A percentile compares a stretch with the other conserved stretches of the same genome.
These are phyloP conservation scores for Dascillus cervinus DNA, from an alignment of 2,888 invertebrate genomes.

Conservation along the genomic window DNA sequence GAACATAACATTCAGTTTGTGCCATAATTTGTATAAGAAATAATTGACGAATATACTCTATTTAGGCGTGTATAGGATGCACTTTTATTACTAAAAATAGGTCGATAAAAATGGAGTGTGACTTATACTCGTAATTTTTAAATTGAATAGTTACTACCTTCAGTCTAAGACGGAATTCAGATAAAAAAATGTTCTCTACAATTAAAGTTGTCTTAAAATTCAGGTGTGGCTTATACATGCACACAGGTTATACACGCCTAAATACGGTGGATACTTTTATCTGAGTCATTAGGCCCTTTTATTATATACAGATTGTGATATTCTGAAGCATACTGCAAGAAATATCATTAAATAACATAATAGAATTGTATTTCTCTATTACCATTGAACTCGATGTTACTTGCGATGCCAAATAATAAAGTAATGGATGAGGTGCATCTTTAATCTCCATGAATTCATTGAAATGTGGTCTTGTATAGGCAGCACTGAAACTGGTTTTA, in stretches of 20 bases:
- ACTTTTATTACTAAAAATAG: no score
- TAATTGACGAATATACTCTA: slow-evolving; percentile 84
- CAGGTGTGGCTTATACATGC: no score
- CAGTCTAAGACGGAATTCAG: no score
- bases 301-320: slow-evolving; percentile 75
- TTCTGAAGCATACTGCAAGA: slow-evolving; percentile 63
- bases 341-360: no score
- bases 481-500: slow-evolving; percentile 48
- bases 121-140: no score
- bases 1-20: slow-evolving; percentile 84
- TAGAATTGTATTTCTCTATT: no score
- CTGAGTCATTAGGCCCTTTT: slow-evolving; percentile 94
- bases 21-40: slow-evolving; percentile 86
- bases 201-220: no score
- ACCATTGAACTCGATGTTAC: slow-evolving; percentile 76
- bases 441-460: slow-evolving; percentile 59
- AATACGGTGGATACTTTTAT: slow-evolving; percentile 91
- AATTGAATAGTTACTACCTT: no score
- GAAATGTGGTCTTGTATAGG: slow-evolving; percentile 69
- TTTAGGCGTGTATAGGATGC: no score
- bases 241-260: no score
- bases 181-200: no score
- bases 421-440: slow-evolving; percentile 73
- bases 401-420: slow-evolving; percentile 57
- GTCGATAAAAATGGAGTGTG: no score